These are phyloP conservation scores for Drosophila suboccidentalis DNA, from an alignment of 2,888 invertebrate genomes.

Conservation along the genomic window DNA sequence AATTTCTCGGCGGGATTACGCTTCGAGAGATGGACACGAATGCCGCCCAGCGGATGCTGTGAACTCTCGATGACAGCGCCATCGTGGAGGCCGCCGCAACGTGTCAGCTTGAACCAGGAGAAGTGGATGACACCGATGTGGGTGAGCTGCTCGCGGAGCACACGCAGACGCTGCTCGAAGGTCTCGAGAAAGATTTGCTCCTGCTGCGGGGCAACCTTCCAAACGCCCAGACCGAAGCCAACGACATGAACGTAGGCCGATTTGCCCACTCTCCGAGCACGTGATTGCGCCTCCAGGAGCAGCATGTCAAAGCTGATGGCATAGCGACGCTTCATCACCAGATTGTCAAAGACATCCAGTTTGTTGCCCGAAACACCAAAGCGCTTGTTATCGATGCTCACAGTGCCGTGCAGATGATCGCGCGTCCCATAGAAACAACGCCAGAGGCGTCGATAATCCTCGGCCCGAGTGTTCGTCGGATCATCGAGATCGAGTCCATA, in stretches of 20 bases:
- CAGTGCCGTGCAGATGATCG: constrained; percentile 69
- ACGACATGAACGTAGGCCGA: constrained; percentile 89
- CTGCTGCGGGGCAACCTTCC: constrained; percentile 88
- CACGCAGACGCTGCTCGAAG: constrained; percentile 88
- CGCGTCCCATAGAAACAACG: constrained; percentile 71
- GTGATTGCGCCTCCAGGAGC: constrained; percentile 88
- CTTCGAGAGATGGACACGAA: constrained; percentile 86
- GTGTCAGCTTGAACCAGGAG: constrained; percentile 87
- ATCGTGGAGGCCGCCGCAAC: constrained; percentile 86
- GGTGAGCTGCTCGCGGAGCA: constrained; percentile 85
- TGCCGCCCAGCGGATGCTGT: constrained; percentile 85
- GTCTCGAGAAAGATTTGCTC: constrained; percentile 88
- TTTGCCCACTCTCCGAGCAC: constrained; percentile 86
- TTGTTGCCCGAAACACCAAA: constrained; percentile 76
- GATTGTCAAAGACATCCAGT: constrained; percentile 81
- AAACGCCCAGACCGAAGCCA: constrained; percentile 89
- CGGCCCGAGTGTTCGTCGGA: constrained; percentile 32
- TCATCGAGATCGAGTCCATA: constrained; percentile 72
- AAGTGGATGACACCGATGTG: constrained; percentile 89
- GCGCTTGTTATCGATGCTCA: constrained; percentile 71
- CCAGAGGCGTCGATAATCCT: constrained; percentile 79
- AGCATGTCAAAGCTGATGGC: constrained; percentile 88
- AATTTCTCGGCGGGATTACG: constrained; percentile 87
- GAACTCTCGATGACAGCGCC: constrained; percentile 82
- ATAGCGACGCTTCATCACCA: constrained; percentile 85